Evolutionary conservation across 2,113 vertebrate species (phyloP).

Genomic region (Microcebus jonahi): DNA sequence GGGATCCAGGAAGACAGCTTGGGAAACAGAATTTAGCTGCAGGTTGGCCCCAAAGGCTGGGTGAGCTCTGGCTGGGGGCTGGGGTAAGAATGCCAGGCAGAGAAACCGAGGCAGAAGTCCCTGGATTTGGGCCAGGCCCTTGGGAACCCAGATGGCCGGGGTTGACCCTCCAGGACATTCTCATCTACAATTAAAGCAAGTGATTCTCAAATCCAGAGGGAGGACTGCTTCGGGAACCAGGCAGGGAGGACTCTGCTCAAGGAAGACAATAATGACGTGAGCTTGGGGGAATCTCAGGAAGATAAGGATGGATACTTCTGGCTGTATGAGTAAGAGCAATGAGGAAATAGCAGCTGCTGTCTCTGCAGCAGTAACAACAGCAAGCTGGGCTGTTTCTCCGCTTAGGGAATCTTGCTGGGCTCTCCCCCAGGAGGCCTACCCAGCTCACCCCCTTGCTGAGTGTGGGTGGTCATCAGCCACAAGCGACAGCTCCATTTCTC

Average conservation of each 20-base stretch:
- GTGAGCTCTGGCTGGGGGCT: neutral
- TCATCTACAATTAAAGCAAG: neutral
- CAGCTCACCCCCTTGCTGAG: neutral
- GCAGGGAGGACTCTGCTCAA: neutral
- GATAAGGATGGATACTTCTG: neutral
- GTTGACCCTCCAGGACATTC: neutral
- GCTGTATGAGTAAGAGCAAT: neutral
- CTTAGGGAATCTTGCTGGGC: neutral
- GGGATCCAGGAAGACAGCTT: neutral
- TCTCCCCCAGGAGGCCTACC: neutral
- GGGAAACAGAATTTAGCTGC: neutral
- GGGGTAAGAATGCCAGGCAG: neutral
- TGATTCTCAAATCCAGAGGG: neutral
- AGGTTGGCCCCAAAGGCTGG: neutral
- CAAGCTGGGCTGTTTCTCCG: neutral
- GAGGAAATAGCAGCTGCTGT: neutral
- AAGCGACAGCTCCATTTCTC: slow-evolving; percentile 25
- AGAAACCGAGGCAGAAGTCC: neutral
- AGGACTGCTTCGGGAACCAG: neutral
- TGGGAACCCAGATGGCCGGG: neutral
- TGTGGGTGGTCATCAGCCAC: neutral
- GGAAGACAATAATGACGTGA: neutral
- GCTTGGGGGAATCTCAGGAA: neutral
- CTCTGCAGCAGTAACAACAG: neutral
- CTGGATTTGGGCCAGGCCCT: neutral